Conservation (phyloP, 2,888 invertebrate species). For the Agrochola litura region DNA sequence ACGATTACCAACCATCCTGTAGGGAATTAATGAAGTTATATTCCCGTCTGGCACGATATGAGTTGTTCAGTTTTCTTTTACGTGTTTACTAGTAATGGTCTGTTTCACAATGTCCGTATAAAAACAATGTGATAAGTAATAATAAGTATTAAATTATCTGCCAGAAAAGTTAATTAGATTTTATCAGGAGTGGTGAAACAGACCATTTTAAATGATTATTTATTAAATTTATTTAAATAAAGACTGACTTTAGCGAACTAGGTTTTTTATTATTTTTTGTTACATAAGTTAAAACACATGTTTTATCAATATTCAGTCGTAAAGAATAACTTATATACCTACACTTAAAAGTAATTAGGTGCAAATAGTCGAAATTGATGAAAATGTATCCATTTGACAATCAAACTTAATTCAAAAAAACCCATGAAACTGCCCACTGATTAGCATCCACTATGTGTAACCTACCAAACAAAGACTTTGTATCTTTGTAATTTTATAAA, state of each 20-base stretch:
- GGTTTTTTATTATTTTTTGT: slow-evolving; percentile 15
- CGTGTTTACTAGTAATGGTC: background rate
- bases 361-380: background rate
- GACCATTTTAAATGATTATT: background rate
- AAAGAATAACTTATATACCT: background rate
- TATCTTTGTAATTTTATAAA: background rate
- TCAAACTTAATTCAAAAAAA: background rate
- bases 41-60: background rate
- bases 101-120: background rate
- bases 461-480: background rate
- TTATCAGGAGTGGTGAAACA: background rate
- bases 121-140: background rate
- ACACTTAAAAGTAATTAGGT: background rate
- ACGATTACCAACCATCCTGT: background rate
- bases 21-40: background rate
- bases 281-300: slow-evolving; percentile 12
- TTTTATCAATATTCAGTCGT: slow-evolving; percentile 3
- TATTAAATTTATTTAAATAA: slow-evolving; percentile 1
- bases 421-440: too few relatives aligned
- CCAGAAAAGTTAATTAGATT: background rate
- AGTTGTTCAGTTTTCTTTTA: too few relatives aligned
- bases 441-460: background rate
- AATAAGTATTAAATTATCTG: background rate
- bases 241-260: slow-evolving; percentile 7
- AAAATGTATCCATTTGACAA: background rate